Evolutionary conservation across 2,113 vertebrate genomes (phyloP).

Genomic region (Cochlearius cochlearius): DNA sequence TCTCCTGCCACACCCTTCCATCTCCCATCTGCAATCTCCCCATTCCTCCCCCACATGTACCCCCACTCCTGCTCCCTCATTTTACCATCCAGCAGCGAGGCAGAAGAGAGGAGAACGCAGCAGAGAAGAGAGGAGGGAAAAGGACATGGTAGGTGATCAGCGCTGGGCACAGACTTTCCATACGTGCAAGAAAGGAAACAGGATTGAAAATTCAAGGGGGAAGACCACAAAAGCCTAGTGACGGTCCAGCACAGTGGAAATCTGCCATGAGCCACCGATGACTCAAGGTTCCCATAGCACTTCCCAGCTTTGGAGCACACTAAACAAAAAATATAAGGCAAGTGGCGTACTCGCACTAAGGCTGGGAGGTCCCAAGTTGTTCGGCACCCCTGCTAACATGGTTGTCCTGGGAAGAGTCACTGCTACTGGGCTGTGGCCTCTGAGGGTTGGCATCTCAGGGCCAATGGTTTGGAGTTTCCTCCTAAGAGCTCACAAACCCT

Average conservation of each 20-base stretch:
- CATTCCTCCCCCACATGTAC: background rate
- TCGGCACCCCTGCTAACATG: rapidly evolving
- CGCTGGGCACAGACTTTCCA: background rate
- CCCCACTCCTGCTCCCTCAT: background rate
- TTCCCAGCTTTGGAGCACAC: background rate
- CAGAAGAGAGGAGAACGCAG: background rate
- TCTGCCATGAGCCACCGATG: background rate
- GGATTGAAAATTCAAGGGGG: background rate
- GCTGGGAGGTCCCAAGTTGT: background rate
- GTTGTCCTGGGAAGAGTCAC: background rate
- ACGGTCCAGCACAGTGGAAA: background rate
- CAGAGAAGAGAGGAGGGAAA: background rate
- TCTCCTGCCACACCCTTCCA: background rate
- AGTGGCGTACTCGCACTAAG: background rate
- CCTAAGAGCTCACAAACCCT: background rate
- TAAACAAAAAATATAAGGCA: background rate
- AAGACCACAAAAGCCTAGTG: background rate
- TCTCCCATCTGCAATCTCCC: background rate
- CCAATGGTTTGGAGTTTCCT: background rate
- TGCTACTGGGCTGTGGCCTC: background rate
- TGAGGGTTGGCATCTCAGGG: background rate
- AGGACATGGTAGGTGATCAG: background rate
- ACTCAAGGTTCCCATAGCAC: background rate
- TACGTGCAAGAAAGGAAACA: background rate
- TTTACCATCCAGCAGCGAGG: background rate